Evolutionary conservation across 2,113 vertebrate species (phyloP).

Genomic region (Catharus minimus): DNA sequence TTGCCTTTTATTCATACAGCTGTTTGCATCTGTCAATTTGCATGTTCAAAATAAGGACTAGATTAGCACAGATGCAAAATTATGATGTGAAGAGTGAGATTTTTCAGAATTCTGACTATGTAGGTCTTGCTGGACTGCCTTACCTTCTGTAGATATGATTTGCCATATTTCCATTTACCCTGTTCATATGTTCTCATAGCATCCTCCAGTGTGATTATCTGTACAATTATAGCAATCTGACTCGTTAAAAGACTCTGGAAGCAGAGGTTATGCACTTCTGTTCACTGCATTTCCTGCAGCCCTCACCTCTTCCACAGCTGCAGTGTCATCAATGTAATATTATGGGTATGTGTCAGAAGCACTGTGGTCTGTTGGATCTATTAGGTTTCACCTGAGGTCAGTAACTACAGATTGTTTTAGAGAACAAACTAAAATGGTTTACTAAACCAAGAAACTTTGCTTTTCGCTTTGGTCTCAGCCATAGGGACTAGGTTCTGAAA

Average conservation of each 20-base stretch:
- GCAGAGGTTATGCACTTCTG: neutral
- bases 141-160: neutral
- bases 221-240: neutral
- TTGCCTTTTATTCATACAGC: constrained; percentile 2
- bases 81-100: neutral
- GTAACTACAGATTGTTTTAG: neutral
- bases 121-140: neutral
- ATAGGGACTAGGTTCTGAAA: neutral
- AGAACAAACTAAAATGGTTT: neutral
- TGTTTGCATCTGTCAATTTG: constrained; percentile 29
- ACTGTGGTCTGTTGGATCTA: neutral
- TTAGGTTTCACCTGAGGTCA: neutral
- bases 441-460: neutral
- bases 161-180: neutral
- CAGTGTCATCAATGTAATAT: neutral
- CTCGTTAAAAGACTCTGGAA: neutral
- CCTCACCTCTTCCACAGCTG: neutral
- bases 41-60: constrained; percentile 2
- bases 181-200: neutral
- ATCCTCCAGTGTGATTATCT: neutral
- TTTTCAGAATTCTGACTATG: neutral
- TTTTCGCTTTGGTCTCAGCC: neutral
- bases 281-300: neutral
- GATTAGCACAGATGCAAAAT: constrained; percentile 17
- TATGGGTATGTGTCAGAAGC: neutral